Base-by-base conservation (phyloP, 2,113 vertebrate genomes). In the Plotosus lineatus region DNA sequence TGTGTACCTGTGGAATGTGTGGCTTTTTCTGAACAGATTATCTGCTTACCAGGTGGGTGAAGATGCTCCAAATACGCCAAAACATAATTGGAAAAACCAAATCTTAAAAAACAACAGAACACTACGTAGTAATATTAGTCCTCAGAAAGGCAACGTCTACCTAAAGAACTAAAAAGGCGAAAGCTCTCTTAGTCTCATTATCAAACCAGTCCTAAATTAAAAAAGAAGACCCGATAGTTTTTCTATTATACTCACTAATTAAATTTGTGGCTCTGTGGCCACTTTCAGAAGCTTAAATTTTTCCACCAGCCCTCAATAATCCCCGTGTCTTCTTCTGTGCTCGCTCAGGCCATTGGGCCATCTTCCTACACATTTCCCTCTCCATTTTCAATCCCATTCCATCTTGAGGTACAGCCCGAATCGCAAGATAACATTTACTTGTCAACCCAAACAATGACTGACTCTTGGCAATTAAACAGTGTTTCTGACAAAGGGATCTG, bases 181-280 rank as follows among this genome's bases (percentile, higher is more conserved):
- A 44, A 91, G 92, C 92, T 93, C 93, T 82, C 87, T 92, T 95
- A 97, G 96, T 96, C 95, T 93, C 93, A 96, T 96, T 97, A 95
- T 97, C 93, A 94, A 95, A 95, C 95, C 97, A 98, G 97, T 97
- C 96, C 96, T 92, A 94, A 91, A 94, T 96, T 95, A 95, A 91
- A 74, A 90, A 86, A 85, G 86, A 93, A 95, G 95, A 95, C 95
- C 96, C 95, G 95, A 95, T 95, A 92, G 96, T 96, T 96, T 96
- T 94, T 96, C 95, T 95, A 95, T 94, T 95, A 96, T 96, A 63
- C 40, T 56, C 46, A 28, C 21, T 26, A 93, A 95, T 95, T 96
- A 96, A 97, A 95, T 95, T 94, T 95, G 94, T 92, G 94, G 93
- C 95, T 95, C 94, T 93, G 6, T 42, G 31, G 94, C 93, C 93